Conservation (phyloP, 1,140 invertebrate genomes). For the Formica selysi region DNA sequence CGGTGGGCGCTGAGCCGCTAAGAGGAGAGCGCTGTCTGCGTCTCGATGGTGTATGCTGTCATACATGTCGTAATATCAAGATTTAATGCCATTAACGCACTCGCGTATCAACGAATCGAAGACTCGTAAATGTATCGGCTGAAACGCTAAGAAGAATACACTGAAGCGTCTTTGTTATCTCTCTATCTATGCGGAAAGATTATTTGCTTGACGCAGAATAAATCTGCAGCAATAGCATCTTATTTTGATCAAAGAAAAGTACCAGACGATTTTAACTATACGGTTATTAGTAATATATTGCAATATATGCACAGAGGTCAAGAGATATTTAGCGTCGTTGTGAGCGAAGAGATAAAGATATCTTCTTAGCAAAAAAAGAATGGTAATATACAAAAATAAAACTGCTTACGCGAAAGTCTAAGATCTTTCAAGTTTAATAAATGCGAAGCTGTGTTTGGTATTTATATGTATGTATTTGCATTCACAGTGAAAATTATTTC, state of each 20-base stretch:
- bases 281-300: conserved; percentile 45
- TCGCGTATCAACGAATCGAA: conserved; percentile 17
- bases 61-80: conserved; percentile 59
- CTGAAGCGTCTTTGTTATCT: not conserved
- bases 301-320: conserved; percentile 15
- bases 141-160: conserved; percentile 27
- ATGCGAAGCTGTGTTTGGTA: not conserved
- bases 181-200: not conserved
- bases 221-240: conserved; percentile 24
- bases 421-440: conserved; percentile 6
- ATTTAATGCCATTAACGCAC: conserved; percentile 78
- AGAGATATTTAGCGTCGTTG: conserved; percentile 27
- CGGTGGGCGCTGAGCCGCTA: conserved; percentile 68
- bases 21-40: conserved; percentile 61
- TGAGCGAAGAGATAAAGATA: conserved; percentile 32
- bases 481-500: too few species aligned
- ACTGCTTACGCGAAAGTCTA: conserved; percentile 23
- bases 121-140: not conserved
- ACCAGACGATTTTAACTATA: not conserved
- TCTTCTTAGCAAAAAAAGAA: conserved; percentile 21
- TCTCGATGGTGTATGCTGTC: conserved; percentile 67
- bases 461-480: not conserved
- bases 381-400: conserved; percentile 21
- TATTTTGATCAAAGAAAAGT: conserved; percentile 28
- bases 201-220: conserved; percentile 19